These are phyloP conservation scores for Nomada ferruginata DNA, from an alignment of 2,888 invertebrate species.

Conservation along the genomic window DNA sequence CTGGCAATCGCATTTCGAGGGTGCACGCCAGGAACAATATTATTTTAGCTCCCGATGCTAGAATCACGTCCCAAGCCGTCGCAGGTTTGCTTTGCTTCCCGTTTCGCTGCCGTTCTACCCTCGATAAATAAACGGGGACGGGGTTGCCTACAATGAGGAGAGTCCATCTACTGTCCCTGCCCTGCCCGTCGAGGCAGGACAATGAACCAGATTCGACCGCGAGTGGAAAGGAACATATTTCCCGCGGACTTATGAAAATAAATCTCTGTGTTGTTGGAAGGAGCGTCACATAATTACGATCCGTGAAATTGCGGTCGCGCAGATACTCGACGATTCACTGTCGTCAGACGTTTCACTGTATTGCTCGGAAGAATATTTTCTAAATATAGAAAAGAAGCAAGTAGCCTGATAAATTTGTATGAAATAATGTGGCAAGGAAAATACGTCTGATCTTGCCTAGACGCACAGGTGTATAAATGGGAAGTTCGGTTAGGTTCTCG, in stretches of 20 bases:
- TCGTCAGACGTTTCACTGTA: not conserved
- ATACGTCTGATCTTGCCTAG: too few species aligned
- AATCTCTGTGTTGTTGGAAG: not conserved
- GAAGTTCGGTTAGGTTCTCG: not conserved
- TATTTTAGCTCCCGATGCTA: conserved; percentile 73
- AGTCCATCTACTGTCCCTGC: conserved; percentile 42
- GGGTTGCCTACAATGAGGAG: conserved; percentile 51
- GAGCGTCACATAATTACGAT: not conserved
- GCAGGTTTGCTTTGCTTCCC: conserved; percentile 68
- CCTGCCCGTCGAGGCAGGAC: conserved; percentile 25
- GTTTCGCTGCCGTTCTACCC: conserved; percentile 49
- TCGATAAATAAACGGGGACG: conserved; percentile 67
- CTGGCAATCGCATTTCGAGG: conserved; percentile 67
- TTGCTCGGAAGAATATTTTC: not conserved
- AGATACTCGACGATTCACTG: too few species aligned
- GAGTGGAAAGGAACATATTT: conserved; percentile 12
- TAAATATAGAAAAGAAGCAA: too few species aligned
- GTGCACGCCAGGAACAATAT: conserved; percentile 73
- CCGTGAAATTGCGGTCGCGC: not conserved
- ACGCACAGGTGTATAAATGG: too few species aligned
- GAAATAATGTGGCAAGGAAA: too few species aligned
- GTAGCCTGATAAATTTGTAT: too few species aligned
- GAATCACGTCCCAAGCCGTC: conserved; percentile 64
- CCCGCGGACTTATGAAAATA: conserved; percentile 7
- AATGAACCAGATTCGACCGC: conserved; percentile 46